Evolutionary conservation across 2,797 vertebrate genomes (phyloP).

Genomic region (Helarctos malayanus): DNA sequence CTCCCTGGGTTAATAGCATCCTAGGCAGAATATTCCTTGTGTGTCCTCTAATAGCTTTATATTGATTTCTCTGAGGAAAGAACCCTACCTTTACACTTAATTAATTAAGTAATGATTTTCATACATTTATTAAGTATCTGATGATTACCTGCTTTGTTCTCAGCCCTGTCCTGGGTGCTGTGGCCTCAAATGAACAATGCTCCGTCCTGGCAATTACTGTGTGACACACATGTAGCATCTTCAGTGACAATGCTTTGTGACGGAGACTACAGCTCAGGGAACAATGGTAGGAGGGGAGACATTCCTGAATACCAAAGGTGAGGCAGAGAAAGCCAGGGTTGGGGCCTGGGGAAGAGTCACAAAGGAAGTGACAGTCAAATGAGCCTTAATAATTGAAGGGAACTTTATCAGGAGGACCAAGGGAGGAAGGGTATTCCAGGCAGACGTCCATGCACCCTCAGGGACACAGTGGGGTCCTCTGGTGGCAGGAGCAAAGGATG

Average conservation of each 20-base stretch:
- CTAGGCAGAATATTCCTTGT: neutral
- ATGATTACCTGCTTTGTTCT: neutral
- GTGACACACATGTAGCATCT: neutral
- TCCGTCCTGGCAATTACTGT: too few relatives aligned
- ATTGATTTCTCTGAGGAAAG: neutral
- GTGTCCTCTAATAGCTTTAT: neutral
- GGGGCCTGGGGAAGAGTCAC: neutral
- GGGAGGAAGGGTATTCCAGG: neutral
- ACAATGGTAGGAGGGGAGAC: too few relatives aligned
- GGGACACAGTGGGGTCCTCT: neutral
- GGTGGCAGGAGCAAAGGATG: too few relatives aligned
- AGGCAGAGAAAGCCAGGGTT: neutral
- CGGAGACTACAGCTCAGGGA: neutral
- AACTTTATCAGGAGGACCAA: too few relatives aligned
- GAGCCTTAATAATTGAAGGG: neutral
- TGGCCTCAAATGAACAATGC: neutral
- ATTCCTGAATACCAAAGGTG: neutral
- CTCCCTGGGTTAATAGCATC: neutral
- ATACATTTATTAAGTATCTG: neutral
- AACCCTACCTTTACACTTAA: neutral
- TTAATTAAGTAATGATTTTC: neutral
- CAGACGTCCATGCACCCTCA: accelerated
- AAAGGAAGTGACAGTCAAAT: neutral
- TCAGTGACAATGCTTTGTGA: accelerated
- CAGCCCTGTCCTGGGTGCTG: neutral